Conservation (phyloP, 2,888 invertebrate species). For the Drosophila mettleri region DNA sequence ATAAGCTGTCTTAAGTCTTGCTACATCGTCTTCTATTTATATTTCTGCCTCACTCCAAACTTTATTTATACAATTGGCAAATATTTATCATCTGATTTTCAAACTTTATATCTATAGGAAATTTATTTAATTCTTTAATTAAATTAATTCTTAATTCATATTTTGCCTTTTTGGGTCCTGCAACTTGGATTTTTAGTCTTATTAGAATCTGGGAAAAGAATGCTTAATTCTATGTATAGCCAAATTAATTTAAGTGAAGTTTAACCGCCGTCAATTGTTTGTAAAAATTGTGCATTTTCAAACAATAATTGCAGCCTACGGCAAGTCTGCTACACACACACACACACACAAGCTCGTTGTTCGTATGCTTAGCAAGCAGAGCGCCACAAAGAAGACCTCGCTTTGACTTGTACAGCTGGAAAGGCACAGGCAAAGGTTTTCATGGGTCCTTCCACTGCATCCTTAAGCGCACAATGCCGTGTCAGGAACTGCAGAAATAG, state of each 20-base stretch:
- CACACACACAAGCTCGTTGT: background rate
- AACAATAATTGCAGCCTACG: slow-evolving; percentile 35
- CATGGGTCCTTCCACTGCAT: slow-evolving; percentile 17
- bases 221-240: background rate
- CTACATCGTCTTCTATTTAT: too few species aligned
- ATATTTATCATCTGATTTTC: too few species aligned
- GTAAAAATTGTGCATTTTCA: slow-evolving; percentile 21
- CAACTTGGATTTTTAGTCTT: slow-evolving; percentile 1
- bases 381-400: slow-evolving; percentile 25
- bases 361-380: background rate
- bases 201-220: background rate
- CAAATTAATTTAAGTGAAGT: slow-evolving; percentile 10
- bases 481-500: slow-evolving; percentile 43
- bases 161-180: background rate
- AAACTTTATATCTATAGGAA: too few species aligned
- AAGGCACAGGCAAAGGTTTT: background rate
- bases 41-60: too few species aligned
- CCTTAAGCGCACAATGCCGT: slow-evolving; percentile 69
- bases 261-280: slow-evolving; percentile 28
- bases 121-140: too few species aligned
- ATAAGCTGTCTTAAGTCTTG: too few species aligned
- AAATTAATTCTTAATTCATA: background rate
- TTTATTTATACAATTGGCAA: too few species aligned
- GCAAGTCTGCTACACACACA: background rate
- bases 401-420: slow-evolving; percentile 11